phyloP scores from a whole-genome alignment of 1,140 invertebrate genomes.

The Drosophila arawakana region DNA sequence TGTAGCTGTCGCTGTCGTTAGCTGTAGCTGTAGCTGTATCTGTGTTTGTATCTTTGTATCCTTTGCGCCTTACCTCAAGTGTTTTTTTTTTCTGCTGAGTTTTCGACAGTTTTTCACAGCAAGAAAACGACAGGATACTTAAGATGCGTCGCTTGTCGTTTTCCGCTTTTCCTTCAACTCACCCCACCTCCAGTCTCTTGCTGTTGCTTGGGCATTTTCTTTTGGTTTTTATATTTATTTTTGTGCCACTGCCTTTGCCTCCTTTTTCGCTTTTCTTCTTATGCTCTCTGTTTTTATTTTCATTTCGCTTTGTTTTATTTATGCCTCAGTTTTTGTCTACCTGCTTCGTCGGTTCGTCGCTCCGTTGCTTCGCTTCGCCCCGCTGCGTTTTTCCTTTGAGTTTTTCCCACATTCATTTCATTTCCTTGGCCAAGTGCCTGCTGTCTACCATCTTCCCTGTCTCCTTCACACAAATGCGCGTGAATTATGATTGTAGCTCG shows the following conservation, averaged over 20 bases:
- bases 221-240: constrained; percentile 60
- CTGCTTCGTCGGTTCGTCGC: constrained; percentile 23
- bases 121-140: constrained; percentile 46
- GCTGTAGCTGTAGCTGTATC: constrained; percentile 10
- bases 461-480: constrained; percentile 45
- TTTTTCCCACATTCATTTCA: constrained; percentile 74
- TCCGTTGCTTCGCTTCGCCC: not conserved
- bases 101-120: constrained; percentile 40
- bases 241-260: constrained; percentile 43
- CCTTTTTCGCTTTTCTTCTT: too few species aligned
- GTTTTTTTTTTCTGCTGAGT: constrained; percentile 44
- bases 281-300: constrained; percentile 25
- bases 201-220: constrained; percentile 19
- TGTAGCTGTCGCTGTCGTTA: constrained; percentile 7
- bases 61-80: constrained; percentile 46
- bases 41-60: not conserved
- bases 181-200: not conserved
- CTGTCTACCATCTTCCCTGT: constrained; percentile 33
- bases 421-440: constrained; percentile 61
- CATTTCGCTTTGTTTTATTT: constrained; percentile 69
- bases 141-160: constrained; percentile 32
- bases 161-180: constrained; percentile 1
- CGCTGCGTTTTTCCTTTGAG: constrained; percentile 65
- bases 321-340: constrained; percentile 54
- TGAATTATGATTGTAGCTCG: constrained; percentile 80